Evolutionary conservation across 2,888 invertebrate genomes (phyloP).

Genomic region (Seira musarum): DNA sequence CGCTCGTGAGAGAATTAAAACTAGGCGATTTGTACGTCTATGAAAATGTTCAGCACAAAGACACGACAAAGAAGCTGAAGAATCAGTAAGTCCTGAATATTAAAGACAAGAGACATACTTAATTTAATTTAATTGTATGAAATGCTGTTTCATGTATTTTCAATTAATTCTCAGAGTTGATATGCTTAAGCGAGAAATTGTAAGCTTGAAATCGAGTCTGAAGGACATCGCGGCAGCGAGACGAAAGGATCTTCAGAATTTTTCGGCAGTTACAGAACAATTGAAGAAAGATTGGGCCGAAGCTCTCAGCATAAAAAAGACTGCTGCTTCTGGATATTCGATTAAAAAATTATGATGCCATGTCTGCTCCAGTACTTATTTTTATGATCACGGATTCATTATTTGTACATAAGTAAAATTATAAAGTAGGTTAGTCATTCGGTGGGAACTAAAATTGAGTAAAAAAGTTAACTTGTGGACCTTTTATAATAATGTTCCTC

Average conservation of each 20-base stretch:
- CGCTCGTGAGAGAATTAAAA: conserved; percentile 65
- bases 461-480: no score
- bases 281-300: conserved; percentile 75
- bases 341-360: no score
- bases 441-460: no score
- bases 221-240: conserved; percentile 79
- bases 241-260: conserved; percentile 76
- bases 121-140: conserved; percentile 11
- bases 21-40: conserved; percentile 62
- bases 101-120: conserved; percentile 5
- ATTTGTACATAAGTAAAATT: no score
- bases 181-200: conserved; percentile 79
- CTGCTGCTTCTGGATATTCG: no score
- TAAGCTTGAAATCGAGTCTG: conserved; percentile 78
- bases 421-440: no score
- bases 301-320: no score
- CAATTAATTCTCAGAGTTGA: conserved; percentile 74
- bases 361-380: no score
- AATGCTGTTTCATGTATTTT: no score
- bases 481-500: no score
- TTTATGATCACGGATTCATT: no score
- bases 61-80: conserved; percentile 43
- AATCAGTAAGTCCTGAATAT: conserved; percentile 42
- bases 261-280: conserved; percentile 77
- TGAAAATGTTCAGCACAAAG: conserved; percentile 43